Percentiles rank a stretch among this genome's conserved stretches.
phyloP scores from a whole-genome alignment of 2,888 invertebrate genomes.

The Drosophila lacicola region DNA sequence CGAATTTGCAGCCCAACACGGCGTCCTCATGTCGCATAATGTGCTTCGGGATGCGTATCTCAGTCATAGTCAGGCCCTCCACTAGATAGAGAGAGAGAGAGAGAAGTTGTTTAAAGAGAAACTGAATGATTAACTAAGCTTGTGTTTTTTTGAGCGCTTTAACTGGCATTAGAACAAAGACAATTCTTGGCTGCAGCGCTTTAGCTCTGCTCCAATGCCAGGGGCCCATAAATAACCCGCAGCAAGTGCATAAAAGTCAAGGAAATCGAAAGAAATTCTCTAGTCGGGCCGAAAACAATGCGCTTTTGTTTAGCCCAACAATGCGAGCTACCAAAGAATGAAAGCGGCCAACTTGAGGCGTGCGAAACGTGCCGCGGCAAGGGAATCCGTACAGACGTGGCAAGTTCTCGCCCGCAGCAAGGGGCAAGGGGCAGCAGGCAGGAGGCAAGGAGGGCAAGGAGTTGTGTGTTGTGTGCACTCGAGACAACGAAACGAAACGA shows the following conservation, averaged over 20 bases:
- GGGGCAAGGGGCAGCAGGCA: background rate
- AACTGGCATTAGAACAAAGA: conserved; percentile 48
- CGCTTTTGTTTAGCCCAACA: conserved; percentile 75
- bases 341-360: conserved; percentile 70
- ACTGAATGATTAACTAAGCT: conserved; percentile 36
- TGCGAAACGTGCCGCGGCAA: conserved; percentile 62
- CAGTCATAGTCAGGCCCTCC: conserved; percentile 89
- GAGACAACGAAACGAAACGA: conserved; percentile 68
- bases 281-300: conserved; percentile 67
- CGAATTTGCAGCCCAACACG: conserved; percentile 92
- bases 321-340: conserved; percentile 49
- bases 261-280: conserved; percentile 75
- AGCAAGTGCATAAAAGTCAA: conserved; percentile 80
- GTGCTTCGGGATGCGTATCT: conserved; percentile 92
- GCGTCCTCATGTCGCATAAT: conserved; percentile 92
- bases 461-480: conserved; percentile 31
- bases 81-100: conserved; percentile 77
- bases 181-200: background rate
- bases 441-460: background rate
- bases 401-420: background rate
- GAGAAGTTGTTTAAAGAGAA: conserved; percentile 35
- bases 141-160: conserved; percentile 27
- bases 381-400: conserved; percentile 21
- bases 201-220: conserved; percentile 64
- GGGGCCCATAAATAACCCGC: conserved; percentile 76